These are phyloP conservation scores for Electrona antarctica DNA, from an alignment of 2,113 vertebrate genomes.

Conservation along the genomic window DNA sequence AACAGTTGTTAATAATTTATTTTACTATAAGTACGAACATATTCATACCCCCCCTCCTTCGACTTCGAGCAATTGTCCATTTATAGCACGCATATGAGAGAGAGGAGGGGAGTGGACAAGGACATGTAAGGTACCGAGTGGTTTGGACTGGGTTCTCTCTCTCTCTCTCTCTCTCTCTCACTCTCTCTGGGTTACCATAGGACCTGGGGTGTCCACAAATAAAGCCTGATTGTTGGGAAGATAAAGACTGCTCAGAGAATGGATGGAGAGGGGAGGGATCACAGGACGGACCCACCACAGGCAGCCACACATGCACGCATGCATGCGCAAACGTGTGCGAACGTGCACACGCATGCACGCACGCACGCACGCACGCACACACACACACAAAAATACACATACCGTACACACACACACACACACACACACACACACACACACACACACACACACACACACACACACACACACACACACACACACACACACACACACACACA, in stretches of 20 bases:
- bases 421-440: constrained; percentile 4
- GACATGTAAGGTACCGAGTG: constrained; percentile 25
- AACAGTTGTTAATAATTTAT: too few species aligned
- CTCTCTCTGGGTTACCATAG: constrained; percentile 16
- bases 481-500: not conserved
- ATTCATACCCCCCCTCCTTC: too few species aligned
- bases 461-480: not conserved
- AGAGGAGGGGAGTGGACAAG: not conserved
- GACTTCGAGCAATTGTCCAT: too few species aligned
- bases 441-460: not conserved
- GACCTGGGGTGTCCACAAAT: constrained; percentile 37
- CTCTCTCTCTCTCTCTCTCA: too few species aligned
- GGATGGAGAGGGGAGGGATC: constrained; percentile 19
- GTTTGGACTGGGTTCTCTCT: constrained; percentile 15
- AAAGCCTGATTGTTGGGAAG: constrained; percentile 51
- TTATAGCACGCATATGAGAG: too few species aligned
- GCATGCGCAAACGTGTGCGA: constrained; percentile 16
- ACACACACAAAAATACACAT: constrained; percentile 5
- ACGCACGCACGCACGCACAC: constrained; percentile 5
- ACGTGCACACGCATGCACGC: constrained; percentile 2
- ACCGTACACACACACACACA: not conserved
- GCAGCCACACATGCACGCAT: constrained; percentile 5
- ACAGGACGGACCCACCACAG: not conserved
- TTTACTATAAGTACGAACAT: too few species aligned
- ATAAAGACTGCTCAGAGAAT: constrained; percentile 35